Percentiles rank a stretch among this genome's conserved stretches.
Evolutionary conservation across 2,888 invertebrate genomes (phyloP).

Genomic region (Nephrotoma guestfalica): DNA sequence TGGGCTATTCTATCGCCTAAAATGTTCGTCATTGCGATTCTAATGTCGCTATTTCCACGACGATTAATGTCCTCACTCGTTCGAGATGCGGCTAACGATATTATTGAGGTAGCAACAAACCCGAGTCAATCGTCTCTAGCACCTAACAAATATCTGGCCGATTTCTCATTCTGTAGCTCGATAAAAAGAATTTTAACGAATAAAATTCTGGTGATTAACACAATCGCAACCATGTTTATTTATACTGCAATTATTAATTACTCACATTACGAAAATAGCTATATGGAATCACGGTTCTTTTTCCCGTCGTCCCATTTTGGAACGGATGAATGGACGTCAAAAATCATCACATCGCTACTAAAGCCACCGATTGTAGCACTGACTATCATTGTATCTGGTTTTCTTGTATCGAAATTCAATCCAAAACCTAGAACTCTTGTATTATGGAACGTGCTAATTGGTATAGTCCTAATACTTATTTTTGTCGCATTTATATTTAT

Average conservation of each 20-base stretch:
- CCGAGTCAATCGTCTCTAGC: conserved; percentile 17
- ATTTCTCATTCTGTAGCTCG: conserved; percentile 34
- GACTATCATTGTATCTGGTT: conserved; percentile 36
- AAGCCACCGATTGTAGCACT: conserved; percentile 40
- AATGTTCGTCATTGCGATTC: conserved; percentile 33
- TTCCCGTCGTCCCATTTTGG: conserved; percentile 33
- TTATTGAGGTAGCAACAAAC: conserved; percentile 33
- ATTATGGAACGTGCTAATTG: conserved; percentile 34
- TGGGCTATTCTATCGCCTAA: conserved; percentile 36
- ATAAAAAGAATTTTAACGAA: conserved; percentile 38
- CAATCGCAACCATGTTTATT: conserved; percentile 35
- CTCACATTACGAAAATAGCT: conserved; percentile 36
- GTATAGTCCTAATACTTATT: conserved; percentile 31
- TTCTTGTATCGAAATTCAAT: conserved; percentile 37
- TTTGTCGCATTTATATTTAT: conserved; percentile 34
- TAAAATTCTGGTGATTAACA: conserved; percentile 37
- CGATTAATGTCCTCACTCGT: conserved; percentile 37
- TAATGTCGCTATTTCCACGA: conserved; percentile 41
- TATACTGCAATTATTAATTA: conserved; percentile 40
- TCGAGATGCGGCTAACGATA: conserved; percentile 39
- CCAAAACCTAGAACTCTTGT: conserved; percentile 33
- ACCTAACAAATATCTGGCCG: conserved; percentile 25
- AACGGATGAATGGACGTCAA: conserved; percentile 37
- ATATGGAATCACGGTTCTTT: conserved; percentile 42
- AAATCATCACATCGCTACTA: conserved; percentile 37